These are phyloP conservation scores for Muschampia plurimacula DNA, from an alignment of 2,888 invertebrate species.

Conservation along the genomic window DNA sequence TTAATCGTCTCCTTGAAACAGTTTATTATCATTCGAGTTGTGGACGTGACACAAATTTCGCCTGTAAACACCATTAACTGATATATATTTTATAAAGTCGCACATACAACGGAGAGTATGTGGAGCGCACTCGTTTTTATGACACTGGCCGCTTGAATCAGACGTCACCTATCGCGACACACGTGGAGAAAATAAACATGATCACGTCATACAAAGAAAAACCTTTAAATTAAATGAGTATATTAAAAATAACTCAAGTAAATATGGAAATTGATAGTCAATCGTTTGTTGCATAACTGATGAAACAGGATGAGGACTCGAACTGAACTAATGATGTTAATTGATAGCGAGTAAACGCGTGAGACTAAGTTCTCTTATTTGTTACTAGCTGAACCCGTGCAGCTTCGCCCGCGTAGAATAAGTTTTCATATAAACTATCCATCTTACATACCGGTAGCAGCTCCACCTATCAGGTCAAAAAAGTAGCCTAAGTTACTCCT, in stretches of 20 bases:
- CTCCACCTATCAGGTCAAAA: too few relatives aligned
- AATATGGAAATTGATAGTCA: background rate
- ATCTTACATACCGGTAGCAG: too few relatives aligned
- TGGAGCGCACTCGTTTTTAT: constrained; percentile 6
- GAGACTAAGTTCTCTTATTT: too few relatives aligned
- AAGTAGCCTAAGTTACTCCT: too few relatives aligned
- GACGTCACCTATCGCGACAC: background rate
- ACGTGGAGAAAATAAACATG: too few relatives aligned
- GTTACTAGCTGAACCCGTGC: too few relatives aligned
- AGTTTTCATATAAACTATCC: too few relatives aligned
- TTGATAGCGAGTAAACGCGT: background rate
- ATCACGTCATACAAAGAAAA: too few relatives aligned
- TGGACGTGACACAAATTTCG: constrained; percentile 78
- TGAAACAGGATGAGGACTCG: background rate
- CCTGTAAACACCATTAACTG: constrained; percentile 65
- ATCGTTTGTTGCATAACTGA: background rate
- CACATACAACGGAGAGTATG: background rate
- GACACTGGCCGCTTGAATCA: background rate
- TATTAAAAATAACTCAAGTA: background rate
- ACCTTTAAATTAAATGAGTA: background rate
- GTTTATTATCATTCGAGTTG: constrained; percentile 79
- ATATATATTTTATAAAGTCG: constrained; percentile 46
- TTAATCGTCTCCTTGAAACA: constrained; percentile 81
- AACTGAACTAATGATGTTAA: background rate
- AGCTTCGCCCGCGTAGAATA: too few relatives aligned